Percentiles rank a stretch among this genome's conserved stretches.
These are phyloP conservation scores for Sepioteuthis lessoniana DNA, from an alignment of 2,888 invertebrate genomes.

Conservation along the genomic window DNA sequence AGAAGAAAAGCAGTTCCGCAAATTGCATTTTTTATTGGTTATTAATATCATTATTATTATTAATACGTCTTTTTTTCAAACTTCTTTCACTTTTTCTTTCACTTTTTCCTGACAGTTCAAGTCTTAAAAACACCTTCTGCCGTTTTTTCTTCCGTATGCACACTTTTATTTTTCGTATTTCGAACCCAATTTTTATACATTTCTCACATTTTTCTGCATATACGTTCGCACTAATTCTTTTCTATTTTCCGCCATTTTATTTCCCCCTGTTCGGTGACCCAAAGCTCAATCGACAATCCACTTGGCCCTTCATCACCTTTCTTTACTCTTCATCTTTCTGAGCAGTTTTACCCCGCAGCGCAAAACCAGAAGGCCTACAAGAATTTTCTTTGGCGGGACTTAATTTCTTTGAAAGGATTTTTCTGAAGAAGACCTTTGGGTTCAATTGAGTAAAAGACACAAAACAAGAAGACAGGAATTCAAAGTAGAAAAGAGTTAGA, in stretches of 20 bases:
- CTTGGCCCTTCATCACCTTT: constrained; percentile 33
- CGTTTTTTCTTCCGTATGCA: neutral
- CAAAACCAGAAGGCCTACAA: neutral
- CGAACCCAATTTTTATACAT: neutral
- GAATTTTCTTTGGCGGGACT: constrained; percentile 10
- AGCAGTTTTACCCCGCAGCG: neutral
- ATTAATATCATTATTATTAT: too few species aligned
- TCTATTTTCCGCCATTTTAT: neutral
- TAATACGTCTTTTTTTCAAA: neutral
- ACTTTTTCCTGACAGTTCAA: too few species aligned
- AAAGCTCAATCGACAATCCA: neutral
- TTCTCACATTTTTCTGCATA: neutral
- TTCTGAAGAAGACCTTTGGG: neutral
- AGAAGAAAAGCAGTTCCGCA: too few species aligned
- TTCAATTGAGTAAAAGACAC: neutral
- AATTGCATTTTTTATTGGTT: too few species aligned
- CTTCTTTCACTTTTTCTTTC: neutral
- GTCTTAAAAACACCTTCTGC: too few species aligned
- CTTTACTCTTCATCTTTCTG: constrained; percentile 15
- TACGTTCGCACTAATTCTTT: neutral
- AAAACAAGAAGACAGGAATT: neutral
- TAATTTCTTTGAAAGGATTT: neutral
- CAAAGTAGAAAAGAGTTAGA: neutral
- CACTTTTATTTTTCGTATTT: neutral
- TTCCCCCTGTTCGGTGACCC: neutral